phyloP scores from a whole-genome alignment of 2,888 invertebrate species.

The Melipona bicolor region DNA sequence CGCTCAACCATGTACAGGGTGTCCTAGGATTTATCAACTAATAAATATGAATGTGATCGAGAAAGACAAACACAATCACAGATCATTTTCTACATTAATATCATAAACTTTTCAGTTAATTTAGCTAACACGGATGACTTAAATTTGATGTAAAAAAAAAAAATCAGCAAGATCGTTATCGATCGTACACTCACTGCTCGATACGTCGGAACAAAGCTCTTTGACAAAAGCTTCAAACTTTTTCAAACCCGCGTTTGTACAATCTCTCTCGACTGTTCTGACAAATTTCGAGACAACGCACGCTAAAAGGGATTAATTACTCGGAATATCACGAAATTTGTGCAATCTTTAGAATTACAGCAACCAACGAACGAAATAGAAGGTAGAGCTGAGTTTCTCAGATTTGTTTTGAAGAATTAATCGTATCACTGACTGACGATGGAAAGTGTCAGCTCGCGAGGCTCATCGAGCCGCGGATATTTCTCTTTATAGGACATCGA shows the following conservation, averaged over 20 bases:
- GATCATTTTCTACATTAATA: no score
- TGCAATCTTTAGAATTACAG: no score
- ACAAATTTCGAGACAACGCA: background rate
- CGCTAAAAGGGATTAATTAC: background rate
- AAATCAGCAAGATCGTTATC: background rate
- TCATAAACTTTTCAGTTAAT: no score
- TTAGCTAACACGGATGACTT: no score
- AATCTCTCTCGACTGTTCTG: background rate
- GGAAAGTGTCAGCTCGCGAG: constrained; percentile 59
- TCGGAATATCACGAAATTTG: background rate
- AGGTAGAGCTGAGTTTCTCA: background rate
- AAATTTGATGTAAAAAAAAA: no score
- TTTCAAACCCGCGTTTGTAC: background rate
- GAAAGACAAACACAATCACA: background rate
- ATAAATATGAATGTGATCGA: background rate
- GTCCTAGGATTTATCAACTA: background rate
- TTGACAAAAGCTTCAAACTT: background rate
- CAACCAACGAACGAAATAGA: background rate
- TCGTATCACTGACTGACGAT: constrained; percentile 40
- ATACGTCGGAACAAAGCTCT: background rate
- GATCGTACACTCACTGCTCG: background rate
- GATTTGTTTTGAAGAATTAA: constrained; percentile 34
- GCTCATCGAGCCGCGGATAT: constrained; percentile 63
- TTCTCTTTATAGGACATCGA: constrained; percentile 74
- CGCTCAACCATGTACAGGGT: background rate